Evolutionary conservation across 2,888 invertebrate genomes (phyloP), one percentile per base, ranked within the genome.

Genomic region (Lepidocyrtoides sp.): DNA sequence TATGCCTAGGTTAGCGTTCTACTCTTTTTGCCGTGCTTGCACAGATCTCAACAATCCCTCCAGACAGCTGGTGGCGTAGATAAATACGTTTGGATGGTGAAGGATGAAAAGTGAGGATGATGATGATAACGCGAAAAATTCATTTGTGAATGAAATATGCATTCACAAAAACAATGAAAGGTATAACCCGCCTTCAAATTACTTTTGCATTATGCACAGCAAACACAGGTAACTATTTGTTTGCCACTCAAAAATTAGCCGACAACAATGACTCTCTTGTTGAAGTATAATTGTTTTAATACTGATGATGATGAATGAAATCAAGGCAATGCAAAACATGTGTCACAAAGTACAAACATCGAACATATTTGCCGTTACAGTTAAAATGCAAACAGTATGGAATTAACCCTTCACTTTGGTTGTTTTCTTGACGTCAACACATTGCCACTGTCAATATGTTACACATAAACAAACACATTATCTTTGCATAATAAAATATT

Each of bases 381-480:
- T 81, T 57, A 26, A 75, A 48, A 75, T 20, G n/a, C n/a, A n/a
- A n/a, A n/a, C 41, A 54, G 17, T 63, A 44, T 41, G 29, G 29
- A 69, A 85, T 10, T 23, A 12, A 85, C 54, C 60, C 60, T 77
- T 75, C 75, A 75, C 85, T 75, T 51, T 36, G 41, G 26, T 81
- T 41, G 36, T 60, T 32, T 36, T 20, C n/a, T 85, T 72, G 72
- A 54, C 54, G 36, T 85, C 69, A 84, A 54, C 84, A 84, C 41
- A 84, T 32, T 84, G 51, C 48, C 29, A 54, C 63, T 82, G 54
- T 75, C 41, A 44, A 54, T 44, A 20, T 77, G 51, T 29, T 54
- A 26, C 51, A 32, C 54, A 32, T 48, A 77, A 32, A 81, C 14
- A 60, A 41, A 57, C 60, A 81, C 57, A 32, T 54, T 54, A 77